A percentile compares a stretch with the other conserved stretches of the same genome.
Evolutionary conservation across 2,113 vertebrate species (phyloP).

Genomic region (Plecturocebus donacophilus): DNA sequence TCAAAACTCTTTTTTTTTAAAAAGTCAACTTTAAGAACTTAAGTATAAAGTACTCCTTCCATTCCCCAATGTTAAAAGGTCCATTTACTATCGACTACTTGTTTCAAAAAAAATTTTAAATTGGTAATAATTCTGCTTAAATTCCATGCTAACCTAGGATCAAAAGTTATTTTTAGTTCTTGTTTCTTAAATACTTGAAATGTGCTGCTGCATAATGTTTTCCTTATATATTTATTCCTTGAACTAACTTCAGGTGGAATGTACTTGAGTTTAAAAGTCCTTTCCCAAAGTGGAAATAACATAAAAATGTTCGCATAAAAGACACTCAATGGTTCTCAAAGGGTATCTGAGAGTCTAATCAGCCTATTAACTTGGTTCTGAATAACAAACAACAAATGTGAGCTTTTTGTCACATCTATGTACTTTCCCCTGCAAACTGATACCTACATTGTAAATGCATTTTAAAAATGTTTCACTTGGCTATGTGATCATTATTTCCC

Average conservation of each 20-base stretch:
- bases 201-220: not conserved
- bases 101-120: not conserved
- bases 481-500: too few species aligned
- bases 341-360: not conserved
- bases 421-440: too few species aligned
- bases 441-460: too few species aligned
- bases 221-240: not conserved
- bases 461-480: too few species aligned
- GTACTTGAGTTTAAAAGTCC: not conserved
- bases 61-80: not conserved
- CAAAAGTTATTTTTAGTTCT: not conserved
- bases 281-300: not conserved
- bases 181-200: conserved; percentile 16
- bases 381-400: not conserved
- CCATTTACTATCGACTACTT: not conserved
- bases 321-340: not conserved
- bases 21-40: not conserved
- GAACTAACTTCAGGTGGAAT: not conserved
- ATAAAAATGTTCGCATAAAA: not conserved
- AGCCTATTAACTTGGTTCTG: not conserved
- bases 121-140: not conserved
- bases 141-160: not conserved
- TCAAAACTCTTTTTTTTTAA: conserved; percentile 8
- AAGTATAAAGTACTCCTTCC: not conserved
- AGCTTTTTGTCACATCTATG: not conserved